Evolutionary conservation across 2,888 invertebrate genomes (phyloP).

Genomic region (Proisotoma minuta): DNA sequence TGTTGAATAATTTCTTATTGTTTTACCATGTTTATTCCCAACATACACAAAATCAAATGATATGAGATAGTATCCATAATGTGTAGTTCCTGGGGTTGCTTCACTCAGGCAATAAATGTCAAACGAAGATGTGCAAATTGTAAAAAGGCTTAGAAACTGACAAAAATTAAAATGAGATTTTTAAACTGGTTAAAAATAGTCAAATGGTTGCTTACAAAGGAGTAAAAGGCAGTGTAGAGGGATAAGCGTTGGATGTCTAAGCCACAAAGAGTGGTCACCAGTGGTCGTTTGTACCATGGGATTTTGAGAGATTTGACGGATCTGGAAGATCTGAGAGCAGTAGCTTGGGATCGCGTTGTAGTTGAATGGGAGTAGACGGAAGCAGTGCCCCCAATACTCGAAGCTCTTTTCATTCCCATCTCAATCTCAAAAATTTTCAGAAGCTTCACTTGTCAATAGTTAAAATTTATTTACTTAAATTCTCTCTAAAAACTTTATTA

Average conservation of each 20-base stretch:
- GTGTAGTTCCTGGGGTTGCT: slow-evolving; percentile 82
- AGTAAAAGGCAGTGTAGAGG: slow-evolving; percentile 68
- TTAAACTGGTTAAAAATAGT: not conserved
- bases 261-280: slow-evolving; percentile 69
- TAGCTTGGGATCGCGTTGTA: slow-evolving; percentile 59
- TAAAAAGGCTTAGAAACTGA: slow-evolving; percentile 74
- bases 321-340: slow-evolving; percentile 71
- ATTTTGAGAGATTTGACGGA: slow-evolving; percentile 71
- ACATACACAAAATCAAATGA: slow-evolving; percentile 92
- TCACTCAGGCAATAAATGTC: slow-evolving; percentile 83
- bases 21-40: slow-evolving; percentile 77
- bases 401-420: slow-evolving; percentile 64
- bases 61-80: slow-evolving; percentile 84
- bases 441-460: not conserved
- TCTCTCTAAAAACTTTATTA: not conserved
- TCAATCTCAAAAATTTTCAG: not conserved
- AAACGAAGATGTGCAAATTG: slow-evolving; percentile 72
- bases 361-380: slow-evolving; percentile 79
- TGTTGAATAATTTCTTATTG: not conserved
- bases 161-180: not conserved
- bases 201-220: slow-evolving; percentile 62
- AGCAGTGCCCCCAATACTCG: slow-evolving; percentile 73
- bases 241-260: slow-evolving; percentile 81
- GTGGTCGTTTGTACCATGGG: slow-evolving; percentile 82
- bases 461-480: not conserved